Evolutionary conservation across 1,140 invertebrate species (phyloP).

Genomic region (Bombus waltoni): DNA sequence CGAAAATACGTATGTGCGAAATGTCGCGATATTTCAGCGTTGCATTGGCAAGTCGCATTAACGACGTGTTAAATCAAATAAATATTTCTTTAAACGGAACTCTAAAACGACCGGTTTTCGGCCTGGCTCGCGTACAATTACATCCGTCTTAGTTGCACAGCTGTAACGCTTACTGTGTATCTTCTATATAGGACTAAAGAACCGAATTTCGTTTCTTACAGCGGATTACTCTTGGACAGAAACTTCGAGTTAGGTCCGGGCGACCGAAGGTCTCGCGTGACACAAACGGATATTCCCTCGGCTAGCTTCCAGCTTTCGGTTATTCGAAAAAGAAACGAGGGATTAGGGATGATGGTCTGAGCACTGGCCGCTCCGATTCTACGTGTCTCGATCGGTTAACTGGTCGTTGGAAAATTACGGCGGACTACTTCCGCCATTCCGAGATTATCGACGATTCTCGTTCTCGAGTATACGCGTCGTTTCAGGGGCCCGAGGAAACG

Average conservation of each 20-base stretch:
- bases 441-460: background rate
- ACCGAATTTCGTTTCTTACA: background rate
- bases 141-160: no score
- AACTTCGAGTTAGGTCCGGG: background rate
- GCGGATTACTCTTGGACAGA: background rate
- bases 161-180: no score
- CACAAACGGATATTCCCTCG: slow-evolving; percentile 17
- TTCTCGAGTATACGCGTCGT: background rate
- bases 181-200: background rate
- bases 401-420: slow-evolving; percentile 20
- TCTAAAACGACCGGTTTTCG: no score
- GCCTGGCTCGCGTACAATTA: no score
- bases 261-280: background rate
- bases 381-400: background rate
- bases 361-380: background rate
- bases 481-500: background rate
- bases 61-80: no score
- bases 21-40: no score
- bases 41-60: no score
- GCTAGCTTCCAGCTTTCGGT: background rate
- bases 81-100: no score
- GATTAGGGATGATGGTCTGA: slow-evolving; percentile 1
- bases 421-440: background rate
- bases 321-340: background rate
- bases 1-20: no score